Evolutionary conservation across 2,797 vertebrate species (phyloP).

Genomic region (Sebastolobus altivelis): DNA sequence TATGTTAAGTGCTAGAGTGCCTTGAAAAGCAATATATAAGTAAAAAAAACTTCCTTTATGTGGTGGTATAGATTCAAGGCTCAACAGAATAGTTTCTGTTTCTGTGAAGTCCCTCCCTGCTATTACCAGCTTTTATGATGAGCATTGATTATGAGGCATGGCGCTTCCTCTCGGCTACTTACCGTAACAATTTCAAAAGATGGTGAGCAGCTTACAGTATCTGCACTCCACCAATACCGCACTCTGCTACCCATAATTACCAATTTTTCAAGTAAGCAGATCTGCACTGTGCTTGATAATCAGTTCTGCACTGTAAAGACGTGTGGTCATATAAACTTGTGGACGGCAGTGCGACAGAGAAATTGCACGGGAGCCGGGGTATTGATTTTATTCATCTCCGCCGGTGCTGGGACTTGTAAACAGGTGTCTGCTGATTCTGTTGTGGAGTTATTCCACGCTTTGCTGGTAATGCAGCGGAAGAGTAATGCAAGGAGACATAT

Average conservation of each 20-base stretch:
- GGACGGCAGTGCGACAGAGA: constrained; percentile 17
- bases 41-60: background rate
- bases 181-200: constrained; percentile 56
- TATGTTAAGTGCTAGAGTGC: background rate
- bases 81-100: background rate
- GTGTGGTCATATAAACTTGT: constrained; percentile 42
- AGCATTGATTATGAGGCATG: constrained; percentile 48
- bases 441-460: constrained; percentile 52
- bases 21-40: background rate
- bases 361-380: constrained; percentile 48
- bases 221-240: constrained; percentile 49
- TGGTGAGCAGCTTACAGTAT: constrained; percentile 51
- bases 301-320: constrained; percentile 40
- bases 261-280: constrained; percentile 59
- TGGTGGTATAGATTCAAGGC: background rate
- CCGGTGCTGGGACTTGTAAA: constrained; percentile 64
- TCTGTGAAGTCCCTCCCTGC: constrained; percentile 38
- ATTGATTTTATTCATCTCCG: constrained; percentile 73
- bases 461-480: constrained; percentile 60
- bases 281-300: constrained; percentile 58
- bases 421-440: constrained; percentile 67
- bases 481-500: constrained; percentile 68
- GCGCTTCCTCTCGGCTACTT: constrained; percentile 53
- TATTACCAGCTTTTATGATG: constrained; percentile 48
- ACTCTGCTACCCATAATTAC: constrained; percentile 53